Base-by-base conservation (phyloP, 2,113 vertebrate genomes). In the Corvus hawaiiensis region DNA sequence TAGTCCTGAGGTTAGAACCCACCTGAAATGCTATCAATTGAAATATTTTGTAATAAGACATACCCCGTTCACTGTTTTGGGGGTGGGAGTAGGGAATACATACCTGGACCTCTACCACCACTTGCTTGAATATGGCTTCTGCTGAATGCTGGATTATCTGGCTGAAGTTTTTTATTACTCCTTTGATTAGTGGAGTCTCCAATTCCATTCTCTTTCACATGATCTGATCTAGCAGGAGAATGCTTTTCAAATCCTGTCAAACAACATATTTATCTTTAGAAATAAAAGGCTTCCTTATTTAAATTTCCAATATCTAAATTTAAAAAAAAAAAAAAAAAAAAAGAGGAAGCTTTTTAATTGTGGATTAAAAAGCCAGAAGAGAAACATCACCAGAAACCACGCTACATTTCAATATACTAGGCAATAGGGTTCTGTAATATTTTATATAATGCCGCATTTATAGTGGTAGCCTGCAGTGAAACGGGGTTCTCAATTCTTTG, bases 41-140 rank as follows among this genome's bases (percentile, higher is more conserved):
- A 82, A 86, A 17, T 48, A 68, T 35, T 81, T 84, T 13, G 10
- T 33, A 72, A 2, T 1, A 49, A 7, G 2, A 54, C 13, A 39
- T 0, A 1, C 7, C 33, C 44, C 3, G 7, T 46, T 78, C 39
- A 5, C 1, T 9, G 67, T 39, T 61, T 61, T 1, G 2, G 17
- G 6, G 7, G 2, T 18, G 15, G 20, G 17, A 59, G 17, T 13
- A 17, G 9, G 13, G 22, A 87, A 83, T 91, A 94, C 93, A 39
- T 97, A 99, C 99, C 99, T 97, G 98, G 97, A 43, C 98, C 99
- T 96, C 97, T 98, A 56, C 98, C 98, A 19, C 97, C 97, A 63
- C 98, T 99, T 64, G 98, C 97, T 81, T 99, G 99, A 85, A 94
- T 85, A 69, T 96, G 98, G 91, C 97, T 97, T 82, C 98, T 97